These are phyloP conservation scores for Pollachius pollachius DNA, from an alignment of 2,113 vertebrate genomes.

Conservation along the genomic window DNA sequence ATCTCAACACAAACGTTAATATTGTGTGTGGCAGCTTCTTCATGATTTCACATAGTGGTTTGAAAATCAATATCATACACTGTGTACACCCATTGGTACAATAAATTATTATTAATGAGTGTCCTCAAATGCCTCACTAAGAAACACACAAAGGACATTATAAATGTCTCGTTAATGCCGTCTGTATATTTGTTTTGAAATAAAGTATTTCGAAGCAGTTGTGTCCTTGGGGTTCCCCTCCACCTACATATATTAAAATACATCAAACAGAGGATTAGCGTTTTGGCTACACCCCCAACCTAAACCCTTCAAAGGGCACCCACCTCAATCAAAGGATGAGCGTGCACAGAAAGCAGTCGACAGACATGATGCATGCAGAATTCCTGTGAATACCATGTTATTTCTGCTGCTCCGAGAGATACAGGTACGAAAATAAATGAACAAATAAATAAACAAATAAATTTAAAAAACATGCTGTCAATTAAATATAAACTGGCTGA, in stretches of 20 bases:
- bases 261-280: slow-evolving; percentile 64
- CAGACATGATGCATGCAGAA: slow-evolving; percentile 38
- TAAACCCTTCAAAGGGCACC: slow-evolving; percentile 52
- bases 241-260: slow-evolving; percentile 49
- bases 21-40: too few species aligned
- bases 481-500: slow-evolving; percentile 33
- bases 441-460: slow-evolving; percentile 23
- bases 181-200: slow-evolving; percentile 1
- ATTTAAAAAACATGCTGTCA: slow-evolving; percentile 34
- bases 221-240: slow-evolving; percentile 24
- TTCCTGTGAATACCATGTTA: slow-evolving; percentile 14
- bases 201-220: slow-evolving; percentile 25
- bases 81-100: not conserved
- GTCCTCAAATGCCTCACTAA: not conserved
- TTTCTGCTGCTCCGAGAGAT: slow-evolving; percentile 19
- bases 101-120: not conserved
- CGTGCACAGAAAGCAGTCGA: slow-evolving; percentile 40
- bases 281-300: slow-evolving; percentile 29
- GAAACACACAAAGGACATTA: slow-evolving; percentile 18
- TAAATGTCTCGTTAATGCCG: slow-evolving; percentile 23
- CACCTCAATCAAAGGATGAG: slow-evolving; percentile 43
- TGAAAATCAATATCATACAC: too few species aligned
- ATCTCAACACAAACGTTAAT: too few species aligned
- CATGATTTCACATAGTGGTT: too few species aligned
- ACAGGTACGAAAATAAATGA: slow-evolving; percentile 34